Evolutionary conservation across 2,797 vertebrate genomes (phyloP).

Genomic region (Sylvia borin): DNA sequence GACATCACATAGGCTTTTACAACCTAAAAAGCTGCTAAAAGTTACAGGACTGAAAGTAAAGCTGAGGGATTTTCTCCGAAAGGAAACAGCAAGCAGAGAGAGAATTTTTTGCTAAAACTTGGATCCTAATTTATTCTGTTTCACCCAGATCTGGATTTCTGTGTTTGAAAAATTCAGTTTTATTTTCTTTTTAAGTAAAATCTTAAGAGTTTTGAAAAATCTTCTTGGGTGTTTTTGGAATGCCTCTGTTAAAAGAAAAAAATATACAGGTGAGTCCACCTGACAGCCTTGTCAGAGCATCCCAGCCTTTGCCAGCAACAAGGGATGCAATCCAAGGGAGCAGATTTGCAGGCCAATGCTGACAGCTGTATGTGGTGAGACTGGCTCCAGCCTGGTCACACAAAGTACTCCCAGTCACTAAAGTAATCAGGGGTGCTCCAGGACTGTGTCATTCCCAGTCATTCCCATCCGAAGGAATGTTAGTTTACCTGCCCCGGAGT

Average conservation of each 20-base stretch:
- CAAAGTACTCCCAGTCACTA: neutral
- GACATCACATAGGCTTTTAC: neutral
- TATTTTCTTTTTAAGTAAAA: neutral
- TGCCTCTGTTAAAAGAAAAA: neutral
- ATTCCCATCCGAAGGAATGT: neutral
- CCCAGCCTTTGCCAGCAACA: neutral
- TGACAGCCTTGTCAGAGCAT: neutral
- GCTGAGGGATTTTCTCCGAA: neutral
- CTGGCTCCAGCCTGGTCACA: neutral
- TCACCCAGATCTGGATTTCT: neutral
- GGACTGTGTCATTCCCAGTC: accelerated
- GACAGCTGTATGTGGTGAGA: neutral
- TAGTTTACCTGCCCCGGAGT: neutral
- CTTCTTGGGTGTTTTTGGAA: neutral
- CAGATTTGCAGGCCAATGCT: neutral
- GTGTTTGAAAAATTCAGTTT: neutral
- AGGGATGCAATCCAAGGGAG: neutral
- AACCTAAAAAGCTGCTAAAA: neutral
- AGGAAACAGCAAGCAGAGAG: neutral
- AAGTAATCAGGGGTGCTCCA: neutral
- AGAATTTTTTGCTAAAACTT: neutral
- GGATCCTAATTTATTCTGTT: neutral
- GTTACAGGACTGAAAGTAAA: neutral
- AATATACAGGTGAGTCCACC: neutral
- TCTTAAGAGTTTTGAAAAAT: neutral